Evolutionary conservation across 1,140 invertebrate genomes (phyloP).

Genomic region (Drosophila kikkawai): DNA sequence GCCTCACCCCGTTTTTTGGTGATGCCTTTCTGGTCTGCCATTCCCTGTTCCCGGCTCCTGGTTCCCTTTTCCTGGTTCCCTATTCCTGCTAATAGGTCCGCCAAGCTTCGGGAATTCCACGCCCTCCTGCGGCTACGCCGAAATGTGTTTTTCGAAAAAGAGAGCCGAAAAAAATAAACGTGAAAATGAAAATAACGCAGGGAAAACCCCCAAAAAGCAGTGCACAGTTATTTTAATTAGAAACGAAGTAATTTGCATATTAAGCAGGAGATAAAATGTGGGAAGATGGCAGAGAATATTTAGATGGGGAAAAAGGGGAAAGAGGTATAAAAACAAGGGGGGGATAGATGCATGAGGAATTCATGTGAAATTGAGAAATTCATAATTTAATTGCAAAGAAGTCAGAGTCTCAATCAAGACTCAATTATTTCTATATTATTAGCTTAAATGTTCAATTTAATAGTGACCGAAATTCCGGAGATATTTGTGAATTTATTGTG

Average conservation of each 20-base stretch:
- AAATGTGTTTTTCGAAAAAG: constrained; percentile 69
- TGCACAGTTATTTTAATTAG: constrained; percentile 81
- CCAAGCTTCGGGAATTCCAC: constrained; percentile 36
- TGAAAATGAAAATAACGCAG: constrained; percentile 37
- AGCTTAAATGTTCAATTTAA: not conserved
- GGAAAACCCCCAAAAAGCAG: constrained; percentile 56
- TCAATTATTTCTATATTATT: constrained; percentile 7
- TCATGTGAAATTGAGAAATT: constrained; percentile 25
- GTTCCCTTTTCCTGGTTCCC: constrained; percentile 1
- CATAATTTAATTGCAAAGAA: constrained; percentile 10
- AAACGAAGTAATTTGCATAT: constrained; percentile 81
- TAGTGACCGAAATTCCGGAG: not conserved
- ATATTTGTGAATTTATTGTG: not conserved
- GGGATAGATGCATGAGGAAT: constrained; percentile 1
- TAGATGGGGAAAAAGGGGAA: not conserved
- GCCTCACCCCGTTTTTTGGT: not conserved
- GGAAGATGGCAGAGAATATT: not conserved
- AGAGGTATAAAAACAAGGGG: not conserved
- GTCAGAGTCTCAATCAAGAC: constrained; percentile 3
- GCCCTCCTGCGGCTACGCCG: constrained; percentile 25
- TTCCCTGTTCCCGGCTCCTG: not conserved
- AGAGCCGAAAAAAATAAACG: constrained; percentile 40
- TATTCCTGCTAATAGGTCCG: constrained; percentile 54
- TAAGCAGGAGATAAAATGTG: constrained; percentile 34
- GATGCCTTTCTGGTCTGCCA: constrained; percentile 5